Base-by-base conservation (phyloP, 1,140 invertebrate species). In the Macrostomum lignano region DNA sequence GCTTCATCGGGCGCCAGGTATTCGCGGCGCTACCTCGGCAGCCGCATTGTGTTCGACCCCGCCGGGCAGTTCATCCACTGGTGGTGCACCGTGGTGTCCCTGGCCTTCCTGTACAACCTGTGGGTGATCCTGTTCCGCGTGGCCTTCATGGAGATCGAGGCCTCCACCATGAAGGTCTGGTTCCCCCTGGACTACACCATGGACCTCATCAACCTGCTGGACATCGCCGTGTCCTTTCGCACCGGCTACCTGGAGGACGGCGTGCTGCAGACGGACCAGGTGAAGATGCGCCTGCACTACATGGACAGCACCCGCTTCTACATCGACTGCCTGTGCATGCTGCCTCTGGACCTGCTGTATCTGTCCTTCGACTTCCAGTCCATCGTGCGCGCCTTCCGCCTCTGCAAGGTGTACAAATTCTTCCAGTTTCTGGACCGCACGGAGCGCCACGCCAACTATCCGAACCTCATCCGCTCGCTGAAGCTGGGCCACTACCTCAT, bases 291-390 rank as follows among this genome's bases (percentile, higher is more conserved):
- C 32, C 73, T 79, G 44, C 81, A 93, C 57, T 96, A 96, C 58
- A 86, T 88, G 73, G 93, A 93, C 64, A 84, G 79, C 41, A 93
- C 82, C 33, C 81, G 74, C 28, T 94, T 94, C 65, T 93, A 94
- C 66, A 79, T 93, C 56, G 86, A 94, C 66, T 86, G 79, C 61
- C 66, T 94, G 51, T 93, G 84, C 65, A 67, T 93, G 48, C 62
- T 94, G 49, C 86, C 86, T 39, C 65, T 94, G 49, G 86, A 94
- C 65, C 86, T 88, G 64, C 70, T 94, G 44, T 94, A 94, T 61
- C 65, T 94, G 46, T 91, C 82, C 49, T 79, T 93, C 55, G 81
- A 77, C 42, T 93, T 84, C 66, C 88, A 91, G 60, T 91, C 82
- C 48, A 82, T 93, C 45, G 64, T 94, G 40, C 67, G 86, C 45